Conservation (phyloP, 1,140 invertebrate genomes). For the Magallana ariakensis region DNA sequence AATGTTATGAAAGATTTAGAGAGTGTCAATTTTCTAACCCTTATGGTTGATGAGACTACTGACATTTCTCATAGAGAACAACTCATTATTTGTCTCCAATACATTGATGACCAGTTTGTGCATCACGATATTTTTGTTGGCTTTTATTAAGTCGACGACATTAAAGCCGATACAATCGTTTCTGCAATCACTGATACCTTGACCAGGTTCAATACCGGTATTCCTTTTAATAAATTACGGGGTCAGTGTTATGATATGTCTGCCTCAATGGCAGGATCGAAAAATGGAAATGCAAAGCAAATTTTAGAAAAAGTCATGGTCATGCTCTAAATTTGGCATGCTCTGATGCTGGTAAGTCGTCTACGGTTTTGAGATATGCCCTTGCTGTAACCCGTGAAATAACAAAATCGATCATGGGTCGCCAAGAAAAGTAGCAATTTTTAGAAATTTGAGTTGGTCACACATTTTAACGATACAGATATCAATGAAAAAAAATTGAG, state of each 20-base stretch:
- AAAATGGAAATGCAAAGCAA: background rate
- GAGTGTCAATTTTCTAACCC: no score
- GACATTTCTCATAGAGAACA: conserved; percentile 38
- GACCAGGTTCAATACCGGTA: conserved; percentile 1
- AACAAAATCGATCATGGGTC: conserved; percentile 45
- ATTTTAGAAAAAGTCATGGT: conserved; percentile 27
- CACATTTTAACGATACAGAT: no score
- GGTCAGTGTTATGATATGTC: conserved; percentile 46
- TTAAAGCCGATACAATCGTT: conserved; percentile 16
- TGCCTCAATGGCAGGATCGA: background rate
- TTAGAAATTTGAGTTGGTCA: no score
- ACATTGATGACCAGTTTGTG: conserved; percentile 27
- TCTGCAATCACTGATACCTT: conserved; percentile 35
- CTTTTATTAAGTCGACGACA: conserved; percentile 32
- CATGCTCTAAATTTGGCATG: conserved; percentile 35
- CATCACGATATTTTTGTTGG: conserved; percentile 24
- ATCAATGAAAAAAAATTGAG: no score
- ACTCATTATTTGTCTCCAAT: conserved; percentile 39
- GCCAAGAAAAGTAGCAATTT: background rate
- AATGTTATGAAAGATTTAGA: no score
- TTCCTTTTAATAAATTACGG: background rate
- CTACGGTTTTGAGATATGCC: background rate
- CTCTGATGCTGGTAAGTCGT: conserved; percentile 12
- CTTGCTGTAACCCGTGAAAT: conserved; percentile 37
- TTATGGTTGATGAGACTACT: no score